Evolutionary conservation across 2,888 invertebrate species (phyloP).

Genomic region (Cotesia congregata): DNA sequence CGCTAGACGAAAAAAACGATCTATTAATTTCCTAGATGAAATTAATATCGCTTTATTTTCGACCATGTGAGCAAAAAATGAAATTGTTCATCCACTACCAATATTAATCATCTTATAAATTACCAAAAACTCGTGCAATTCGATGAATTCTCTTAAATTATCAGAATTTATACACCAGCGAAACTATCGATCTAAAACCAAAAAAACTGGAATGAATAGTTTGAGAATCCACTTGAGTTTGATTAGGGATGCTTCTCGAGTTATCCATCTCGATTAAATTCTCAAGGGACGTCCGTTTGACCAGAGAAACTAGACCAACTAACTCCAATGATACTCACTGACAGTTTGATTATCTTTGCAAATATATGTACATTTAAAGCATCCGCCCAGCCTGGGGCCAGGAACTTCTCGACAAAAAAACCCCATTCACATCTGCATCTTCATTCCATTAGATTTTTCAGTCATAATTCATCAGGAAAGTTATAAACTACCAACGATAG

Average conservation of each 20-base stretch:
- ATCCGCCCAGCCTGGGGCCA: background rate
- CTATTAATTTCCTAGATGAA: background rate
- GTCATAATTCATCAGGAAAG: background rate
- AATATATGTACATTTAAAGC: background rate
- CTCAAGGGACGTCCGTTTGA: constrained; percentile 23
- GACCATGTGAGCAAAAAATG: background rate
- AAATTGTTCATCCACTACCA: background rate
- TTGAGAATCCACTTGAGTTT: constrained; percentile 43
- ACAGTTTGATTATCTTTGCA: constrained; percentile 23
- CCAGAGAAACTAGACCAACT: constrained; percentile 14
- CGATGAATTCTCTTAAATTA: background rate
- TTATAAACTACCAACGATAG: too few species aligned
- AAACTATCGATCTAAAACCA: constrained; percentile 4
- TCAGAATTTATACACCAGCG: background rate
- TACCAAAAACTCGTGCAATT: background rate
- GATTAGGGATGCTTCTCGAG: constrained; percentile 43
- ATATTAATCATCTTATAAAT: background rate
- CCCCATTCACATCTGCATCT: background rate
- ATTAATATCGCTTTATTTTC: background rate
- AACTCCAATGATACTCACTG: constrained; percentile 14
- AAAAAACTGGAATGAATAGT: constrained; percentile 24
- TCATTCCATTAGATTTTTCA: background rate
- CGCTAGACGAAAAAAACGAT: too few species aligned
- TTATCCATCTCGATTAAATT: constrained; percentile 45
- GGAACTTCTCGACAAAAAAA: background rate